Conservation (phyloP, 2,797 vertebrate species). For the Thalassophryne amazonica region DNA sequence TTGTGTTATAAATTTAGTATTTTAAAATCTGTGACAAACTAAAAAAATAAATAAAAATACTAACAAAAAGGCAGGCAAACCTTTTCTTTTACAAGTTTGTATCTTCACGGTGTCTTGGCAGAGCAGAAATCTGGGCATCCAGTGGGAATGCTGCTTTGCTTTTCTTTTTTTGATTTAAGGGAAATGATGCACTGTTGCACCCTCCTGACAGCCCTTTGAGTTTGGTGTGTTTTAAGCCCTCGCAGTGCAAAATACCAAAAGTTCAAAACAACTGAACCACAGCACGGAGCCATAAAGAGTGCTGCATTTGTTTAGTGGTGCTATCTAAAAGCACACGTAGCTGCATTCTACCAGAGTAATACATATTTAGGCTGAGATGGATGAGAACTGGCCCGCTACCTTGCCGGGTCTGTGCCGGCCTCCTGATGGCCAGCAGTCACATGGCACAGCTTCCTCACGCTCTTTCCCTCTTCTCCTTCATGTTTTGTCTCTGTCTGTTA, state of each 20-base stretch:
- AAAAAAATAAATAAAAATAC: background rate
- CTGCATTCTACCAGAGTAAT: constrained; percentile 23
- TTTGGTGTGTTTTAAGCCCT: constrained; percentile 34
- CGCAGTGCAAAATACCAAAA: constrained; percentile 19
- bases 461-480: constrained; percentile 3
- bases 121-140: constrained; percentile 32
- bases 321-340: background rate
- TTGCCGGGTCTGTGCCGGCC: constrained; percentile 12
- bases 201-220: constrained; percentile 39
- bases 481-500: constrained; percentile 29
- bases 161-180: constrained; percentile 18
- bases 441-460: constrained; percentile 16
- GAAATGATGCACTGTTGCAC: constrained; percentile 16
- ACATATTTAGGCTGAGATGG: constrained; percentile 36
- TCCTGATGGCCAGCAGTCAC: constrained; percentile 44
- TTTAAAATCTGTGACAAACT: constrained; percentile 2
- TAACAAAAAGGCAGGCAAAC: constrained; percentile 29
- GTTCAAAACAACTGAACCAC: constrained; percentile 30
- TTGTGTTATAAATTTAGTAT: no score
- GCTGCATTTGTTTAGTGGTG: constrained; percentile 26
- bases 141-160: constrained; percentile 42
- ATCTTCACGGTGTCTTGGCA: constrained; percentile 35
- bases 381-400: constrained; percentile 35
- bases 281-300: constrained; percentile 29
- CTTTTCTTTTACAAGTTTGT: constrained; percentile 49